Conservation (phyloP, 92 coral and sea anemone species). For the Pocillopora grandis region DNA sequence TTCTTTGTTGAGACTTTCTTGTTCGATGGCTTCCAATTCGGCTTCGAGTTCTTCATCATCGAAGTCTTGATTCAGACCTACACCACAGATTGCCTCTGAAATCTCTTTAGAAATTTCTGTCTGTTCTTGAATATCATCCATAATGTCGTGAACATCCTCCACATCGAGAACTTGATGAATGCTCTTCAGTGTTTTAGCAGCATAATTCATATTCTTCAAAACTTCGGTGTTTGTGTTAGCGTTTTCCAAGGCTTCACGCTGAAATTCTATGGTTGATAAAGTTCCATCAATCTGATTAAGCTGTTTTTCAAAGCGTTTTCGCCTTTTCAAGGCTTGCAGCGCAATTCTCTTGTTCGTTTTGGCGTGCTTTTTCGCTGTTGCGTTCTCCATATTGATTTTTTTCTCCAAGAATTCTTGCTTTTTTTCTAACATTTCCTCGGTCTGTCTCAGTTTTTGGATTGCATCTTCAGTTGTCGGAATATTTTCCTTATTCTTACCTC, state of each 20-base stretch:
- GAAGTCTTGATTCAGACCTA: conserved; percentile 57
- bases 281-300: conserved; percentile 79
- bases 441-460: conserved; percentile 67
- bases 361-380: conserved; percentile 59
- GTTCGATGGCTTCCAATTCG: conserved; percentile 68
- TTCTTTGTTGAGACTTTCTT: conserved; percentile 50
- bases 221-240: conserved; percentile 78
- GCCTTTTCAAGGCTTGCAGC: conserved; percentile 75
- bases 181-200: conserved; percentile 71
- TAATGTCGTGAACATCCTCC: conserved; percentile 77
- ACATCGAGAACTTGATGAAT: conserved; percentile 61
- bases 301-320: conserved; percentile 79
- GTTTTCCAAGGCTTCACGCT: conserved; percentile 79
- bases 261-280: conserved; percentile 76
- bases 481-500: conserved; percentile 63
- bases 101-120: conserved; percentile 77
- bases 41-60: conserved; percentile 60
- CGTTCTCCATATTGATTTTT: conserved; percentile 64
- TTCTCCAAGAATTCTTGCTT: conserved; percentile 79
- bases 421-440: conserved; percentile 73
- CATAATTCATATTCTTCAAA: conserved; percentile 70
- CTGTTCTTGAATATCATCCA: conserved; percentile 82
- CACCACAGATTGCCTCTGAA: conserved; percentile 59
- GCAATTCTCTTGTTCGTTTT: conserved; percentile 71
- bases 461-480: conserved; percentile 65